phyloP scores from a whole-genome alignment of 2,888 invertebrate genomes.

The Crocallis elinguaria region DNA sequence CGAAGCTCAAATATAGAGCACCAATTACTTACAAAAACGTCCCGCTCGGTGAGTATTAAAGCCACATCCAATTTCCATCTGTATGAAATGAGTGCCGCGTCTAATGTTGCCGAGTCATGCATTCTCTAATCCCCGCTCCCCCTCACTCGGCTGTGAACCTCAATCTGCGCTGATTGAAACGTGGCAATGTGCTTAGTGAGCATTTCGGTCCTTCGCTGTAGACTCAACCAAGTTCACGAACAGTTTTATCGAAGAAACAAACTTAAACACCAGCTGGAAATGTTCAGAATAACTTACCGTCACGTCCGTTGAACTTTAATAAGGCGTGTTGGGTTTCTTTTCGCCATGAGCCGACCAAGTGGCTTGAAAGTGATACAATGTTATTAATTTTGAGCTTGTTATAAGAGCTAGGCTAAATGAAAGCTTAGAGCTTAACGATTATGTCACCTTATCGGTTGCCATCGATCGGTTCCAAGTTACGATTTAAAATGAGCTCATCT shows the following conservation, averaged over 20 bases:
- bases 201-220: slow-evolving; percentile 51
- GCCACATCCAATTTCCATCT: slow-evolving; percentile 70
- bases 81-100: slow-evolving; percentile 63
- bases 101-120: slow-evolving; percentile 78
- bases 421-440: too few species aligned
- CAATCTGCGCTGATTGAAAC: slow-evolving; percentile 78
- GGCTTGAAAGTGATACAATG: not conserved
- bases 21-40: slow-evolving; percentile 58
- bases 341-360: not conserved
- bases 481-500: too few species aligned
- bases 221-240: slow-evolving; percentile 23
- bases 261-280: slow-evolving; percentile 15
- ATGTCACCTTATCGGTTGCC: too few species aligned
- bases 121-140: slow-evolving; percentile 68
- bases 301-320: slow-evolving; percentile 8
- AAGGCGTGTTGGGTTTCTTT: not conserved
- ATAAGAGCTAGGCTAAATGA: not conserved
- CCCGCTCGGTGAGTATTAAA: slow-evolving; percentile 58
- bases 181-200: slow-evolving; percentile 65
- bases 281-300: slow-evolving; percentile 11
- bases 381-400: not conserved
- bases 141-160: slow-evolving; percentile 47
- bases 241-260: slow-evolving; percentile 19
- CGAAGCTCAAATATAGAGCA: slow-evolving; percentile 38
- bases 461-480: too few species aligned